These are phyloP conservation scores for Drosophila nigritarsus DNA, from an alignment of 2,888 invertebrate genomes.

Conservation along the genomic window DNA sequence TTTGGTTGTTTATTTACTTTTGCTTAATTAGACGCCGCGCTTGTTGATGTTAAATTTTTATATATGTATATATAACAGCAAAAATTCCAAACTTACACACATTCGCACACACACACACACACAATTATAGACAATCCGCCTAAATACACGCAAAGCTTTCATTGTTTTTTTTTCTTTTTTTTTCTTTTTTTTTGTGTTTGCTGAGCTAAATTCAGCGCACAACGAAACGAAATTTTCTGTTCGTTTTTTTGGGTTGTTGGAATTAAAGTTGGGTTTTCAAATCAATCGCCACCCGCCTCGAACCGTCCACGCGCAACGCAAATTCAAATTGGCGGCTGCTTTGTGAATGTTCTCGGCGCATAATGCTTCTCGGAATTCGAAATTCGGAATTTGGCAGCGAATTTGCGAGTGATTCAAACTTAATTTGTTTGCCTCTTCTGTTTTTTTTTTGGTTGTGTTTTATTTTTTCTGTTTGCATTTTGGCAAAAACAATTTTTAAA, in stretches of 20 bases:
- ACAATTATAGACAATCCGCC: conserved; percentile 56
- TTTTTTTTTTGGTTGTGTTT: not conserved
- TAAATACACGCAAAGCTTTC: conserved; percentile 56
- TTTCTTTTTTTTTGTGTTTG: not conserved
- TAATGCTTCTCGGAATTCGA: conserved; percentile 27
- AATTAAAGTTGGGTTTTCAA: conserved; percentile 16
- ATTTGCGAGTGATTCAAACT: conserved; percentile 29
- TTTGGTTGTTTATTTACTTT: conserved; percentile 62
- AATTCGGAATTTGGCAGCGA: not conserved
- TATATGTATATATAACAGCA: not conserved
- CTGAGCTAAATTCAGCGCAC: conserved; percentile 27
- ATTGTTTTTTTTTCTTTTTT: conserved; percentile 29
- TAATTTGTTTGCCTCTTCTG: no score
- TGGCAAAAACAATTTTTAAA: not conserved
- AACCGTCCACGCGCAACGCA: not conserved
- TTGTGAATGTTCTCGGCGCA: conserved; percentile 17
- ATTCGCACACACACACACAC: not conserved
- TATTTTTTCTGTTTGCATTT: not conserved
- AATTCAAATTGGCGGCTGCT: conserved; percentile 25
- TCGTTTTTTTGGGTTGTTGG: conserved; percentile 12
- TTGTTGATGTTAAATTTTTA: conserved; percentile 44
- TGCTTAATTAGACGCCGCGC: conserved; percentile 60
- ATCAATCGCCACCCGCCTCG: not conserved
- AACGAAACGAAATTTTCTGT: conserved; percentile 41
- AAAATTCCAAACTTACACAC: conserved; percentile 15